Conservation (phyloP, 2,797 vertebrate genomes). For the Jordanella pulchra region DNA sequence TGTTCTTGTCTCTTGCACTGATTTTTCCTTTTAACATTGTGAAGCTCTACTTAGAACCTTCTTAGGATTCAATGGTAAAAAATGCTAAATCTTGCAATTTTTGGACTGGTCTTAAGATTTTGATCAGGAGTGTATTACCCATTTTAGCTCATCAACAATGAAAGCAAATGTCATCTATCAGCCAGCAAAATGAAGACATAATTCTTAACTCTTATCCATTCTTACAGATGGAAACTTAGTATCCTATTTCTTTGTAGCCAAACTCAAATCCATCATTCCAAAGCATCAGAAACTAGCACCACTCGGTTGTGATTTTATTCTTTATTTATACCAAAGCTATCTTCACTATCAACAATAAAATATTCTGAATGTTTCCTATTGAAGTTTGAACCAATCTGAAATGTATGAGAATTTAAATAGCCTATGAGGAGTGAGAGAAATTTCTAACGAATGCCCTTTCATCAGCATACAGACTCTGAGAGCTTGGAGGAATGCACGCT, state of each 20-base stretch:
- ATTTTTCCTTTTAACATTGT: too few relatives aligned
- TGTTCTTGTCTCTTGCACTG: too few relatives aligned
- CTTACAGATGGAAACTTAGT: too few relatives aligned
- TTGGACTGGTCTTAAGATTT: too few relatives aligned
- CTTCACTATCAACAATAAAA: background rate
- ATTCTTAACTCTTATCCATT: too few relatives aligned
- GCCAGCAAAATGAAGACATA: background rate
- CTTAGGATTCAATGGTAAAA: too few relatives aligned
- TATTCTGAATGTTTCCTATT: background rate
- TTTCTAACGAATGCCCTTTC: conserved; percentile 69
- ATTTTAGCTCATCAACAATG: background rate
- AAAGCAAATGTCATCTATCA: too few relatives aligned
- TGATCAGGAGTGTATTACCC: too few relatives aligned
- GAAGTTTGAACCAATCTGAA: conserved; percentile 5
- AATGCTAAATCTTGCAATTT: too few relatives aligned
- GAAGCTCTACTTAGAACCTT: too few relatives aligned
- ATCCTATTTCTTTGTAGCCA: background rate
- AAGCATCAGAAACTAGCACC: background rate
- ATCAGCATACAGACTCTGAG: conserved; percentile 58
- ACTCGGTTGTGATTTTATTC: background rate
- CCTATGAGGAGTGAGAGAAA: conserved; percentile 46
- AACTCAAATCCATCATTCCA: background rate
- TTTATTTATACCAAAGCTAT: background rate
- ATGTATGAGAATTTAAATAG: conserved; percentile 27
- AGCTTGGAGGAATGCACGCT: conserved; percentile 63